These are phyloP conservation scores for Progne subis DNA, from an alignment of 2,113 vertebrate species.

Conservation along the genomic window DNA sequence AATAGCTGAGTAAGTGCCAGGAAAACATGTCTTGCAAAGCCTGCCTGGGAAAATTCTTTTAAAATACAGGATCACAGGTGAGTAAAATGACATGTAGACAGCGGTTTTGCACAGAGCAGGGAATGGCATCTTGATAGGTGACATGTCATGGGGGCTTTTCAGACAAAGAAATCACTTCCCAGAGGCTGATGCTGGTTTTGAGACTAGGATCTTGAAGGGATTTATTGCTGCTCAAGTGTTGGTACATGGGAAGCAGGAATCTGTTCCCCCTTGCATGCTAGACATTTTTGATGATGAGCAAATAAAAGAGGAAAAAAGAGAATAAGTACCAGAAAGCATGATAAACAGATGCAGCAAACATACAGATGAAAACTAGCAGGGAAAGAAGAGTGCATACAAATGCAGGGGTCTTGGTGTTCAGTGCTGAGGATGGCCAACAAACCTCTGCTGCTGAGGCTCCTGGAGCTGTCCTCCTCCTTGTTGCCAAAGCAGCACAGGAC, in stretches of 20 bases:
- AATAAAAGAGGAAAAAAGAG: neutral
- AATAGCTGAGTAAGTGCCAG: slow-evolving; percentile 17
- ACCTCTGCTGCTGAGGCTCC: neutral
- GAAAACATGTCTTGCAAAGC: slow-evolving; percentile 5
- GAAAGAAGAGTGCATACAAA: neutral
- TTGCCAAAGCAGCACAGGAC: neutral
- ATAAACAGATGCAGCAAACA: neutral
- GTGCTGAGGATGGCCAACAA: neutral
- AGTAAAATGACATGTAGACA: neutral
- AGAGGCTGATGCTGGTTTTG: neutral
- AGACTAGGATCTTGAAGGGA: neutral
- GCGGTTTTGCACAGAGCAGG: neutral
- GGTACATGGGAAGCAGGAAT: neutral
- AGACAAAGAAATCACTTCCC: neutral
- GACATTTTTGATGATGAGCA: neutral
- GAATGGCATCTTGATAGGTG: neutral
- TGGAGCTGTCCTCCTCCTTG: neutral
- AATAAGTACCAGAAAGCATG: neutral
- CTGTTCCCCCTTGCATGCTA: neutral
- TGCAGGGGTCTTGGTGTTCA: neutral
- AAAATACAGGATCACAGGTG: neutral
- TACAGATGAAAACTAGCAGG: neutral
- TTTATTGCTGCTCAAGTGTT: neutral
- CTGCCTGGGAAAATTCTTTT: neutral
- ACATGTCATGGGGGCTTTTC: neutral